Base-by-base conservation (phyloP, 1,140 invertebrate genomes). In the Conus betulinus region DNA sequence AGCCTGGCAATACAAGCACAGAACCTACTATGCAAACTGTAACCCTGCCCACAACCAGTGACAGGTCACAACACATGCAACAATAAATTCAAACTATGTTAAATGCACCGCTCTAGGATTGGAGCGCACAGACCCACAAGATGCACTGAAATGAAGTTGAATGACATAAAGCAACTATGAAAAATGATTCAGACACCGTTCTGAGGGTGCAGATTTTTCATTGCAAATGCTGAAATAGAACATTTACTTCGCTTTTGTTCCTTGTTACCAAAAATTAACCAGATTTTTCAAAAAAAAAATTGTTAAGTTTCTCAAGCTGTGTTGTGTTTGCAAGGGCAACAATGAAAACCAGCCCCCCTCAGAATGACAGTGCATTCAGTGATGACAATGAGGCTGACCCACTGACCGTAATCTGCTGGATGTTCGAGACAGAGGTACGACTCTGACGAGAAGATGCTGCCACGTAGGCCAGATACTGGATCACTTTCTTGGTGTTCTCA, bases 401-500 rank as follows among this genome's bases (percentile, higher is more conserved):
- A 84, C 92, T 91, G 92, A 94, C 93, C 92, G 90, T 91, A 84
- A 90, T 81, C 84, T 94, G 93, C 71, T 87, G 85, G 20, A 92
- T 20, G 81, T 88, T 92, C 79, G 93, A 92, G 3, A 94, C 92
- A 4, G 94, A 93, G 53, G 90, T 91, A 11, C 94, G 87, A 52
- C 89, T 82, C 51, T 90, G 90, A 60, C 94, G 90, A 20, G 92
- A 90, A 15, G 98, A 99, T 20, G 99, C 98, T 91, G 99, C 99
- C 67, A 99, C 99, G 96, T 98, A 99, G 5, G 99, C 99, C 94
- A 99, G 96, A 96, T 99, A 99, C 96, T 99, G 99, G 94, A 99
- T 99, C 60, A 99, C 99, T 97, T 99, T 99, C 96, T 99, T 99
- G 78, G 99, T 99, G 95, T 99, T 99, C 95, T 99, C 99, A 39